A percentile compares a stretch with the other conserved stretches of the same genome.
Evolutionary conservation across 1,140 invertebrate species (phyloP).

Genomic region (Achroia grisella): DNA sequence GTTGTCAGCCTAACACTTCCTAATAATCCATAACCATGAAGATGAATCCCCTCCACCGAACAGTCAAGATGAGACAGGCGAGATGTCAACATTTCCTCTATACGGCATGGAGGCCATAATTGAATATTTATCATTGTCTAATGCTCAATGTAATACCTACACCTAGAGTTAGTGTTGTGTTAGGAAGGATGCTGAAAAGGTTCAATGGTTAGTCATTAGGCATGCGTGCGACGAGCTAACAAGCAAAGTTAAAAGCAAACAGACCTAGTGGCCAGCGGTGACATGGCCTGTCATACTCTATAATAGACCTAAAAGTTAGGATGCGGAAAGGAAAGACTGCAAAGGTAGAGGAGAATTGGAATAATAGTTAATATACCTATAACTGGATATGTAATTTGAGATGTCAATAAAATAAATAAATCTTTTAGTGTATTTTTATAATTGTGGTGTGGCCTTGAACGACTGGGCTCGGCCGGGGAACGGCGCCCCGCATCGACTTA

Average conservation of each 20-base stretch:
- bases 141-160: conserved; percentile 15
- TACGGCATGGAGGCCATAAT: not conserved
- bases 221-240: conserved; percentile 54
- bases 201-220: conserved; percentile 63
- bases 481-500: too few species aligned
- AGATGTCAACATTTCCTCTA: conserved; percentile 6
- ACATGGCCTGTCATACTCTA: conserved; percentile 35
- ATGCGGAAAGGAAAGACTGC: too few species aligned
- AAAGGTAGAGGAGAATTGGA: not conserved
- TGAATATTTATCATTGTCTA: conserved; percentile 9
- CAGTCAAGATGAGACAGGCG: conserved; percentile 40
- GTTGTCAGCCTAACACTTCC: too few species aligned
- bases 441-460: too few species aligned
- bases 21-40: too few species aligned
- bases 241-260: conserved; percentile 53
- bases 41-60: conserved; percentile 12
- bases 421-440: too few species aligned
- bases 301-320: conserved; percentile 11
- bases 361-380: not conserved
- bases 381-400: too few species aligned
- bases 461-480: too few species aligned
- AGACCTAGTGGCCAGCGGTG: conserved; percentile 52
- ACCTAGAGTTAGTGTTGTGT: conserved; percentile 41
- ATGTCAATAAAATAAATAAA: too few species aligned
- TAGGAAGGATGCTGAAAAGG: conserved; percentile 65